phyloP scores from a whole-genome alignment of 2,888 invertebrate species.

The Punctoribates punctum region DNA sequence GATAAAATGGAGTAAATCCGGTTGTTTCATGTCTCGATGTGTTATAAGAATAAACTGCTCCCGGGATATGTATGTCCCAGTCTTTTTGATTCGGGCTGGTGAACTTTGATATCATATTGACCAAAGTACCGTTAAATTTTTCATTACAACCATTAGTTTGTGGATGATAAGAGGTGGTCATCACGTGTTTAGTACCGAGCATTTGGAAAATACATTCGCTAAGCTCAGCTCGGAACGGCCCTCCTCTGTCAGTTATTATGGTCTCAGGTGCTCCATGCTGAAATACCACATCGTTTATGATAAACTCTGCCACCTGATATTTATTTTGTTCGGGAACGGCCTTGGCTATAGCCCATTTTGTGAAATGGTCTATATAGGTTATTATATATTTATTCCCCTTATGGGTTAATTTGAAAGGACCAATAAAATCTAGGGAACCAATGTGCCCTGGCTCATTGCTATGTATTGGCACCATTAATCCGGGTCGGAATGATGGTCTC shows the following conservation, averaged over 20 bases:
- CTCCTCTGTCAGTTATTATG: background rate
- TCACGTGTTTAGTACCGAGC: background rate
- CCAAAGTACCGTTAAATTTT: constrained; percentile 45
- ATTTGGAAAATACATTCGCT: background rate
- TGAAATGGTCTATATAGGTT: background rate
- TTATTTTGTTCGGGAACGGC: background rate
- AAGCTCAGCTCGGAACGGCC: background rate
- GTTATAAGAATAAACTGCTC: constrained; percentile 47
- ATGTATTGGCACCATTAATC: background rate
- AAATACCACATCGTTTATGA: background rate
- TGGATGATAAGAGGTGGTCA: background rate
- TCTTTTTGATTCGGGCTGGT: constrained; percentile 42
- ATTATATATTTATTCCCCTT: constrained; percentile 1
- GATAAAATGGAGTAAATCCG: constrained; percentile 45
- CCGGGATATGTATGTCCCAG: constrained; percentile 42
- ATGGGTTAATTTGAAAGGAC: background rate
- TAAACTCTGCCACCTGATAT: background rate
- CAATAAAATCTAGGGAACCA: background rate
- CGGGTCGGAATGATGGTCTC: background rate
- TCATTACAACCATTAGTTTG: background rate
- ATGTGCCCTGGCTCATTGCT: background rate
- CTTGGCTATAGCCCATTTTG: background rate
- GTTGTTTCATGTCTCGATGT: constrained; percentile 45
- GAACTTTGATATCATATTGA: constrained; percentile 45
- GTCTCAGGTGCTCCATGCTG: background rate